Conservation (phyloP, 1,140 invertebrate genomes). For the Archegozetes longisetosus region DNA sequence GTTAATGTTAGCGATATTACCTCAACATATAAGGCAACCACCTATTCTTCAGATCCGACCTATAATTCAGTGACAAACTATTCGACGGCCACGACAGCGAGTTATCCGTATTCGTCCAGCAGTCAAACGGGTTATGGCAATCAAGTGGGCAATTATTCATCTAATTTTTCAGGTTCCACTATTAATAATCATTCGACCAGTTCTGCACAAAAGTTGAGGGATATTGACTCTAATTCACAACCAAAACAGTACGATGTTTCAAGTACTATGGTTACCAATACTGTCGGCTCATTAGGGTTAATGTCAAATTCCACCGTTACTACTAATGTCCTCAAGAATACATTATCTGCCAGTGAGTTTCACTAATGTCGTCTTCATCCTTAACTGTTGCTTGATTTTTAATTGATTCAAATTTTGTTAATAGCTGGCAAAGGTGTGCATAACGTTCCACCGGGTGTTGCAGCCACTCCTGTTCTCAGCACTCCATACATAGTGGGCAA, state of each 20-base stretch:
- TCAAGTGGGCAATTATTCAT: background rate
- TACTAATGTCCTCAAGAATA: slow-evolving; percentile 13
- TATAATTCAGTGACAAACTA: background rate
- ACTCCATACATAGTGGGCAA: slow-evolving; percentile 5
- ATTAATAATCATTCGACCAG: background rate
- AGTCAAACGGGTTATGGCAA: background rate
- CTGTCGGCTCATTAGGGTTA: background rate
- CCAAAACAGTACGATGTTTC: background rate
- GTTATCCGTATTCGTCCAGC: background rate
- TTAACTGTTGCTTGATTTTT: background rate
- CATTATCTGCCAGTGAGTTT: slow-evolving; percentile 13
- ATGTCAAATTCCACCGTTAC: slow-evolving; percentile 11
- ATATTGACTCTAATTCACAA: background rate
- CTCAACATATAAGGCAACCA: background rate
- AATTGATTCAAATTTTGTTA: background rate
- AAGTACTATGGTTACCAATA: background rate
- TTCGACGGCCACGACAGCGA: background rate
- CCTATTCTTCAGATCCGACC: background rate
- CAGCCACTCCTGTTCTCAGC: background rate
- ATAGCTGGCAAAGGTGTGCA: slow-evolving; percentile 11
- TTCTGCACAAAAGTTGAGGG: background rate
- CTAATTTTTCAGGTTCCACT: background rate
- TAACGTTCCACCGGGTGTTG: slow-evolving; percentile 9
- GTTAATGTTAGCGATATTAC: background rate
- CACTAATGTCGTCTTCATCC: background rate